Evolutionary conservation across 2,113 vertebrate genomes (phyloP), one percentile per base, ranked within the genome.

Genomic region (Prinia subflava): DNA sequence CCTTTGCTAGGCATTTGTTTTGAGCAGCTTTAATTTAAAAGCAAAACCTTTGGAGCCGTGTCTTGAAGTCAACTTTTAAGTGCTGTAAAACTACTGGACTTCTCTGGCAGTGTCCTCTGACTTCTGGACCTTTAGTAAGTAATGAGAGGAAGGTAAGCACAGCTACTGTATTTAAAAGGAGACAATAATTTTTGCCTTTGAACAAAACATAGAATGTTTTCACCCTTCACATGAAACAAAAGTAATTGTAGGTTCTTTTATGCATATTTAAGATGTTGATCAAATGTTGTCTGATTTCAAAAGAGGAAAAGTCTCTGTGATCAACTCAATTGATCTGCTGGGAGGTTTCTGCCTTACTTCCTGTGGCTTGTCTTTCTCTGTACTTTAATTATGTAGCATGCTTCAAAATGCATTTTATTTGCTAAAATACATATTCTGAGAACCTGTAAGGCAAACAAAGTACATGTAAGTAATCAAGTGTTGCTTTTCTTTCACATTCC

Each of bases 101-200:
- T 83, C n/a, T 91, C 39, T 67, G 41, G 21, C 2, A 0, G 19
- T 77, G 63, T 59, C 10, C 0, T 59, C 49, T 69, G 41, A 50
- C 76, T 93, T 75, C 62, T 70, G 59, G 33, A 73, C 44, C 49
- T 89, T 94, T 59, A 62, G 84, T 63, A 85, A 88, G 67, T 93
- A 90, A 79, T 47, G 46, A 88, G 35, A 87, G 53, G 64, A 91
- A 98, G 97, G 97, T 98, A 97, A 98, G 95, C 1, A 0, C 42
- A 10, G 3, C 90, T 60, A 6, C 5, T 74, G 7, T 87, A n/a
- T 85, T 84, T 71, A 79, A 63, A 57, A 71, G 42, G 9, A 82
- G 13, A 68, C 12, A 68, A 42, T 68, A 47, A 55, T 87, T 69
- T 73, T 13, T 27, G 11, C 13, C 47, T 81, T 90, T 81, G 56